Evolutionary conservation across 2,797 vertebrate species (phyloP), one percentile per base, ranked within the genome.

Genomic region (Acanthurus tractus): DNA sequence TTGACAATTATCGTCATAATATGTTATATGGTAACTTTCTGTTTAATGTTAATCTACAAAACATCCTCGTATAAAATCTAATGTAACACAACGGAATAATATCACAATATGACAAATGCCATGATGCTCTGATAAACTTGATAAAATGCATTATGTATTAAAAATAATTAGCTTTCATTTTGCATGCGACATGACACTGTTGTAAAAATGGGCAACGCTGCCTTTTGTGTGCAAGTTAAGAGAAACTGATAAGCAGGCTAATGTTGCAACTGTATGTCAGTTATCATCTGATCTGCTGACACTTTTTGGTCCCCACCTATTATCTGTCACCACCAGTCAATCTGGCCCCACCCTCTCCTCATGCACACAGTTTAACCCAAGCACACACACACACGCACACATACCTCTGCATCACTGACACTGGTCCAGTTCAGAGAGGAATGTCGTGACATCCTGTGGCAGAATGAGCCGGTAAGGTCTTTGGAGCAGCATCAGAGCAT

Each of bases 401-500:
- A 23, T n/a, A 0, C 2, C 34, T 42, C 22, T 61, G 53, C 65
- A 7, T 14, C 0, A 1, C 6, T 66, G 40, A 66, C 55, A 61
- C 6, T 17, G 55, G 57, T 59, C 70, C 55, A 49, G 45, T 20
- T n/a, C 1, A 3, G 6, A 8, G 45, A 48, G 3, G 18, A 23
- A 38, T 62, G 14, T 36, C 63, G 63, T 57, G 52, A 59, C 34
- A 10, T 84, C 50, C 57, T 45, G 12, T 34, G 40, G 57, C 29
- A 14, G 11, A 48, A 29, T 53, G 10, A 69, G 44, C 55, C 62
- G 62, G 10, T 22, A 22, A 14, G 6, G 1, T 68, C 81, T 76
- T 89, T 87, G 62, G 67, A 85, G 12, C 65, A 57, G 70, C 87
- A 90, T 57, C 54, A 54, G 85, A 85, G 86, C 86, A 74, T 86